Evolutionary conservation across 1,140 invertebrate genomes (phyloP).

Genomic region (Drusus annulatus): DNA sequence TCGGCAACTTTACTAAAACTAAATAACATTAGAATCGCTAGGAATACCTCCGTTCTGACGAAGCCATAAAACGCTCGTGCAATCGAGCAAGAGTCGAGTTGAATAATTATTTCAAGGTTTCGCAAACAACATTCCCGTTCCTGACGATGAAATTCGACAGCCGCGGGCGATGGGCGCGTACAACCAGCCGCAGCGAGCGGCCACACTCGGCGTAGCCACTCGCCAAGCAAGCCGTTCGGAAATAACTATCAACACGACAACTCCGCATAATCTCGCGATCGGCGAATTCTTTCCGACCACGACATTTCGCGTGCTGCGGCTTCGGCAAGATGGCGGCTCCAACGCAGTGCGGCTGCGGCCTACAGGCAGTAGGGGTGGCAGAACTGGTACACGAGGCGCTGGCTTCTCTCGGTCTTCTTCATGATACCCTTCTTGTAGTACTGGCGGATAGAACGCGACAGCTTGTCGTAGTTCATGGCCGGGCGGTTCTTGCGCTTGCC

Average conservation of each 20-base stretch:
- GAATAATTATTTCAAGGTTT: conserved; percentile 44
- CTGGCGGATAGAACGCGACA: conserved; percentile 97
- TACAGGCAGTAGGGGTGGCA: conserved; percentile 94
- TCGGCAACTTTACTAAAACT: conserved; percentile 19
- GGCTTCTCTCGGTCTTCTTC: conserved; percentile 98
- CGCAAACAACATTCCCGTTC: conserved; percentile 39
- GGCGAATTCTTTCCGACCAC: conserved; percentile 38
- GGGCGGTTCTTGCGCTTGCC: conserved; percentile 97
- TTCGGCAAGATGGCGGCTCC: conserved; percentile 38
- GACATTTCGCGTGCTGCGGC: conserved; percentile 11
- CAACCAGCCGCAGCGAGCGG: no score
- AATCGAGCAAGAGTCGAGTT: conserved; percentile 28
- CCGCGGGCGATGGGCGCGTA: conserved; percentile 35
- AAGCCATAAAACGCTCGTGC: conserved; percentile 31
- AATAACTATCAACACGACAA: conserved; percentile 36
- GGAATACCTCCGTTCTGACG: conserved; percentile 24
- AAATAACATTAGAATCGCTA: conserved; percentile 34
- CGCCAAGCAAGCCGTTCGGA: background rate
- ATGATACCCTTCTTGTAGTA: conserved; percentile 99
- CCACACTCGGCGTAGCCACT: no score
- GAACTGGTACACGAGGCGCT: conserved; percentile 99
- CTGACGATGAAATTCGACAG: conserved; percentile 43
- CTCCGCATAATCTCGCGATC: conserved; percentile 19
- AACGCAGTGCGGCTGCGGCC: background rate
- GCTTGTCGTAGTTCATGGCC: conserved; percentile 99